Conservation (phyloP, 2,888 invertebrate species). For the Tiliacea aurago region DNA sequence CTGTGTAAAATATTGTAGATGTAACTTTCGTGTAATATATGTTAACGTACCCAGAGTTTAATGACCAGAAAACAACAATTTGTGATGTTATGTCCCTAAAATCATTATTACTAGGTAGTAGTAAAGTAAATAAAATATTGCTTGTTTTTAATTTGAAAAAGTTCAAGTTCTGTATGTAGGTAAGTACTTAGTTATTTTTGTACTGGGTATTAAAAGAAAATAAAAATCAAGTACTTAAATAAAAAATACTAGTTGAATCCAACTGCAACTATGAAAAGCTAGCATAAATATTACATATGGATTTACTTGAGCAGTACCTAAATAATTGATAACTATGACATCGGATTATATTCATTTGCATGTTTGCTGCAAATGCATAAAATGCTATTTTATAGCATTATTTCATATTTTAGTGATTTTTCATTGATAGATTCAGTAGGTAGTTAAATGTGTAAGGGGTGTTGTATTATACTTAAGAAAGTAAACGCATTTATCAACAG, state of each 20-base stretch:
- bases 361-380: too few species aligned
- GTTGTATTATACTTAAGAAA: too few species aligned
- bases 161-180: background rate
- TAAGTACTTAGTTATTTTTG: background rate
- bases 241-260: background rate
- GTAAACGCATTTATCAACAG: too few species aligned
- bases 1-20: background rate
- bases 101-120: too few species aligned
- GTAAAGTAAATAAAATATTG: background rate
- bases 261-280: background rate
- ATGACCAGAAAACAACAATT: background rate
- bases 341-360: too few species aligned
- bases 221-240: background rate
- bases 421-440: too few species aligned
- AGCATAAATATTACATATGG: background rate
- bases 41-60: too few species aligned
- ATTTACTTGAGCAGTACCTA: background rate
- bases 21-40: too few species aligned
- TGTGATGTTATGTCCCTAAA: background rate
- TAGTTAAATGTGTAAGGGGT: too few species aligned
- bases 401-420: too few species aligned
- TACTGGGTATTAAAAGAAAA: background rate
- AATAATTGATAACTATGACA: constrained; percentile 25
- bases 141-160: background rate
- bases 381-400: too few species aligned